Conservation (phyloP, 2,113 vertebrate genomes). For the Morone chrysops region DNA sequence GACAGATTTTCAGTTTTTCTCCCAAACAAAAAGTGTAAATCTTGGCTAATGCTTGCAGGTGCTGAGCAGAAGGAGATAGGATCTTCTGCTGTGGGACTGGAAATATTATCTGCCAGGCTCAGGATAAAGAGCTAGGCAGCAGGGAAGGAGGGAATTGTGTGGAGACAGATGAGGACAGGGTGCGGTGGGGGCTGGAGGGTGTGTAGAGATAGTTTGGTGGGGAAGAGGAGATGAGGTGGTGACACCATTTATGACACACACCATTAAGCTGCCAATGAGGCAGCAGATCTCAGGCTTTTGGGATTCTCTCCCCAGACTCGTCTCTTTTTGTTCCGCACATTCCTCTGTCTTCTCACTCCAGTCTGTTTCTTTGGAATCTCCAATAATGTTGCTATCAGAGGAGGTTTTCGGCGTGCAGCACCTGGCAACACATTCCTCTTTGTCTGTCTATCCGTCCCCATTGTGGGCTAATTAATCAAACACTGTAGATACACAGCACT, state of each 20-base stretch:
- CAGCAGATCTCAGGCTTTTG: slow-evolving; percentile 58
- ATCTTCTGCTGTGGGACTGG: slow-evolving; percentile 49
- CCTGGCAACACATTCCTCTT: slow-evolving; percentile 23
- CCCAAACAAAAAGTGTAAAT: slow-evolving; percentile 39
- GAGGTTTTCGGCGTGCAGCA: neutral
- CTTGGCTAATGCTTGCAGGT: slow-evolving; percentile 39
- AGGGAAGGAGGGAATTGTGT: slow-evolving; percentile 25
- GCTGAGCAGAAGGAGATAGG: slow-evolving; percentile 41
- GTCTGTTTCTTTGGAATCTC: neutral
- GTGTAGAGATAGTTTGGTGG: slow-evolving; percentile 37
- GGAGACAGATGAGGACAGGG: slow-evolving; percentile 42
- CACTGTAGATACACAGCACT: neutral
- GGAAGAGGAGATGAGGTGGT: slow-evolving; percentile 43
- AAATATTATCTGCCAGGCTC: slow-evolving; percentile 51
- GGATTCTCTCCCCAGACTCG: slow-evolving; percentile 57
- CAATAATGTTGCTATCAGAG: slow-evolving; percentile 12
- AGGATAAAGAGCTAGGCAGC: slow-evolving; percentile 44
- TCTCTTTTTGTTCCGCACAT: slow-evolving; percentile 42
- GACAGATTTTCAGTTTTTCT: neutral
- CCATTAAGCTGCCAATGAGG: slow-evolving; percentile 77
- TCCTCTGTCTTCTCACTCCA: slow-evolving; percentile 7
- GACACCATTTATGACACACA: slow-evolving; percentile 70
- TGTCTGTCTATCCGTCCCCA: slow-evolving; percentile 9
- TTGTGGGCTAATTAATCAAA: slow-evolving; percentile 30
- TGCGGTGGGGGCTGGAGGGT: neutral